A percentile compares a stretch with the other conserved stretches of the same genome.
phyloP scores from a whole-genome alignment of 2,113 vertebrate genomes.

The Scartelaos histophorus region DNA sequence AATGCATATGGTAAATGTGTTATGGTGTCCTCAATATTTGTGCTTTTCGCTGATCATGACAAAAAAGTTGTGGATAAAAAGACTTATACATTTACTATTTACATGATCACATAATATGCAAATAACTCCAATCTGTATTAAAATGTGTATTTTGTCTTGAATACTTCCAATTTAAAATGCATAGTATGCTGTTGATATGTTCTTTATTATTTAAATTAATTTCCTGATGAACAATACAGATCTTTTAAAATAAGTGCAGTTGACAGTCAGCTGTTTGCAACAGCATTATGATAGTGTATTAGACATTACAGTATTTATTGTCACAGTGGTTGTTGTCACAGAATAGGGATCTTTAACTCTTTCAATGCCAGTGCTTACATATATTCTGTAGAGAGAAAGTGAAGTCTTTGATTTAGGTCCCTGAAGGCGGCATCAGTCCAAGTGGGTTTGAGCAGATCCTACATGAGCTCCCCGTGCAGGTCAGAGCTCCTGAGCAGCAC shows the following conservation, averaged over 20 bases:
- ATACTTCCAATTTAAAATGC: neutral
- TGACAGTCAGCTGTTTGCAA: slow-evolving; percentile 1
- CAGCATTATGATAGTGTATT: slow-evolving; percentile 11
- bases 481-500: slow-evolving; percentile 60
- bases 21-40: slow-evolving; percentile 26
- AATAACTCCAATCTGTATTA: too few species aligned
- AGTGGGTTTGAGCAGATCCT: slow-evolving; percentile 47
- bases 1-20: neutral
- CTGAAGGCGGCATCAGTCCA: slow-evolving; percentile 41
- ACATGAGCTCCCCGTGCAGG: slow-evolving; percentile 55
- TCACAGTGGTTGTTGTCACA: slow-evolving; percentile 23
- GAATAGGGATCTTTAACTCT: slow-evolving; percentile 30
- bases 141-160: neutral
- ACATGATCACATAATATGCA: neutral
- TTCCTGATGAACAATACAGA: neutral
- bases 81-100: neutral
- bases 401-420: slow-evolving; percentile 66
- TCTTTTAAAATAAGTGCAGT: slow-evolving; percentile 1
- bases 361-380: slow-evolving; percentile 35
- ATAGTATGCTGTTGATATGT: too few species aligned
- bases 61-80: slow-evolving; percentile 40
- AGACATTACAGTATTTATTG: slow-evolving; percentile 27
- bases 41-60: slow-evolving; percentile 42
- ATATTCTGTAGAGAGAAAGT: slow-evolving; percentile 53
- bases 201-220: neutral